Evolutionary conservation across 2,113 vertebrate species (phyloP), one percentile per base, ranked within the genome.

Genomic region (Rhipidura dahli): DNA sequence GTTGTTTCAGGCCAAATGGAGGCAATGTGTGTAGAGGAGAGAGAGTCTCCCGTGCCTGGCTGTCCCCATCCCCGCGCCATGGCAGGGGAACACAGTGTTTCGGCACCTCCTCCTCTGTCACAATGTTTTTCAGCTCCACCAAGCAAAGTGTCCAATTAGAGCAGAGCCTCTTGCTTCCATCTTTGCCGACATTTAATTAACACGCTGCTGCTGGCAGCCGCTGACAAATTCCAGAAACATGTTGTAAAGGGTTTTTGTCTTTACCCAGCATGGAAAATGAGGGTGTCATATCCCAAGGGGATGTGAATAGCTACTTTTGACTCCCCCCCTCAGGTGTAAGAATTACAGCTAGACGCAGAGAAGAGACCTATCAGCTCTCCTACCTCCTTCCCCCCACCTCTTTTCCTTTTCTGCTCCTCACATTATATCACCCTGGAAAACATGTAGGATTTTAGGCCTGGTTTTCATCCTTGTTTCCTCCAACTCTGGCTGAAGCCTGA

Each of bases 71-170:
- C 87, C 95, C 6, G 33, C 35, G n/a, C 87, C 77, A 90, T 60
- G 92, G 51, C 19, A 31, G 85, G 89, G 82, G 94, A 96, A 94
- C 92, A 73, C 61, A 63, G 89, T 13, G 71, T 92, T 84, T 89
- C 18, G 18, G 93, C 87, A 33, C 98, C 98, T 98, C 97, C 97
- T 97, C 96, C 97, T 98, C 97, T 98, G 97, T 98, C 97, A 97
- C 96, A 98, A 98, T 98, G 97, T 98, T 98, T 98, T 98, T 97
- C 97, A 98, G 97, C 97, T 97, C 95, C 75, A 94, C 79, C 97
- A 97, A 97, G 97, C 97, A 96, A 98, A 98, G 97, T 97, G 97
- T 98, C 98, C 98, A 98, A 98, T 98, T 98, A 98, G 97, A 98
- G 97, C 96, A 72, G 81, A 96, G 97, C 94, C 97, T 97, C 97